Evolutionary conservation across 2,797 vertebrate genomes (phyloP).

Genomic region (Arctocebus calabarensis): DNA sequence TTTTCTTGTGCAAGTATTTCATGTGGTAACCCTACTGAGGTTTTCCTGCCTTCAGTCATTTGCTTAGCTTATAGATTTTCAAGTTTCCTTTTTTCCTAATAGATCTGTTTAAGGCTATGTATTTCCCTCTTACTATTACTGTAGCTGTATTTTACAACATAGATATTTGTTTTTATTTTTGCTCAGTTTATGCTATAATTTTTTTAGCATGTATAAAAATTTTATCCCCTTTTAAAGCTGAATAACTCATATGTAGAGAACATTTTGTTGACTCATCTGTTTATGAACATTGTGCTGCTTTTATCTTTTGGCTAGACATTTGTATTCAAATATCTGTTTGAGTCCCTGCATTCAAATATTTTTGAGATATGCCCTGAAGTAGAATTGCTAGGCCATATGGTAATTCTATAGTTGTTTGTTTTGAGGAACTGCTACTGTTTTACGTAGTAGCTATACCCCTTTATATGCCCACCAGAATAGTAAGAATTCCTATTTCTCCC

Average conservation of each 20-base stretch:
- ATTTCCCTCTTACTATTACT: background rate
- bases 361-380: background rate
- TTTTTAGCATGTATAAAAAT: background rate
- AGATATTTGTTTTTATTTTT: constrained; percentile 29
- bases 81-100: background rate
- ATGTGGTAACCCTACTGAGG: background rate
- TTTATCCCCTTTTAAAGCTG: background rate
- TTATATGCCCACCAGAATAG: background rate
- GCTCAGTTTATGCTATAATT: background rate
- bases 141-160: background rate
- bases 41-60: background rate
- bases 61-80: background rate
- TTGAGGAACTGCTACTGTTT: background rate
- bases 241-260: background rate
- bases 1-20: background rate
- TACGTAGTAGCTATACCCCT: background rate
- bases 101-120: background rate
- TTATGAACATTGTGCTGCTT: background rate
- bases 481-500: background rate
- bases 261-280: background rate
- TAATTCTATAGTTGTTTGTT: background rate
- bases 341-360: background rate
- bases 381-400: background rate
- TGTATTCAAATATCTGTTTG: background rate
- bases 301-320: background rate